These are phyloP conservation scores for Allobates femoralis DNA, from an alignment of 2,797 vertebrate species.

Conservation along the genomic window DNA sequence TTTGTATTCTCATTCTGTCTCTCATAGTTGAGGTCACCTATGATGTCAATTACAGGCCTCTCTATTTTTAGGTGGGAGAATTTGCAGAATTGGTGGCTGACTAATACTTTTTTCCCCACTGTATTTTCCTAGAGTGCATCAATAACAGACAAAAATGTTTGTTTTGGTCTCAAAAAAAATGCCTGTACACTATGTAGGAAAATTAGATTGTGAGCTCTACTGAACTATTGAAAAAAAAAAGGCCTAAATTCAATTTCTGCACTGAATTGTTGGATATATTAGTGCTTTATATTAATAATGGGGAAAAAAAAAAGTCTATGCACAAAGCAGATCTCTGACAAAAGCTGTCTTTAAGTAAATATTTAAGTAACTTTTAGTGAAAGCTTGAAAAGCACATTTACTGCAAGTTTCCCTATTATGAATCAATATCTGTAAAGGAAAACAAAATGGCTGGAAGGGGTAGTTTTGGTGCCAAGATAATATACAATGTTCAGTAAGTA, in stretches of 20 bases:
- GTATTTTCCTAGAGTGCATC: neutral
- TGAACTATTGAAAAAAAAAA: neutral
- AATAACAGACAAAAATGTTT: neutral
- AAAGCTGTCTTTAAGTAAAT: neutral
- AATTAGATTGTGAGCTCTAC: neutral
- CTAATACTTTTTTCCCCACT: neutral
- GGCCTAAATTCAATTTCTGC: neutral
- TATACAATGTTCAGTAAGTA: constrained; percentile 52
- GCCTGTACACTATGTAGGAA: neutral
- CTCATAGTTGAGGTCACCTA: no score
- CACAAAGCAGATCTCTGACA: neutral
- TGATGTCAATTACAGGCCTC: no score
- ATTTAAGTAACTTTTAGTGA: constrained; percentile 14
- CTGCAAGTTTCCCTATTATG: constrained; percentile 21
- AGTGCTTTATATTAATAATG: neutral
- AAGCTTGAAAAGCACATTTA: neutral
- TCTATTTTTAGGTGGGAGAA: no score
- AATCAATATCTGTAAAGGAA: constrained; percentile 23
- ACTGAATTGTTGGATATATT: neutral
- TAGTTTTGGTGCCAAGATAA: constrained; percentile 48
- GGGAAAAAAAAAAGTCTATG: neutral
- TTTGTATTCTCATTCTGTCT: no score
- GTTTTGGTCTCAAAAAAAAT: neutral
- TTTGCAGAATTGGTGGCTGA: no score
- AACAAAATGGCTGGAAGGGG: constrained; percentile 36